Base-by-base conservation (phyloP, 2,888 invertebrate species). In the Troides aeacus region DNA sequence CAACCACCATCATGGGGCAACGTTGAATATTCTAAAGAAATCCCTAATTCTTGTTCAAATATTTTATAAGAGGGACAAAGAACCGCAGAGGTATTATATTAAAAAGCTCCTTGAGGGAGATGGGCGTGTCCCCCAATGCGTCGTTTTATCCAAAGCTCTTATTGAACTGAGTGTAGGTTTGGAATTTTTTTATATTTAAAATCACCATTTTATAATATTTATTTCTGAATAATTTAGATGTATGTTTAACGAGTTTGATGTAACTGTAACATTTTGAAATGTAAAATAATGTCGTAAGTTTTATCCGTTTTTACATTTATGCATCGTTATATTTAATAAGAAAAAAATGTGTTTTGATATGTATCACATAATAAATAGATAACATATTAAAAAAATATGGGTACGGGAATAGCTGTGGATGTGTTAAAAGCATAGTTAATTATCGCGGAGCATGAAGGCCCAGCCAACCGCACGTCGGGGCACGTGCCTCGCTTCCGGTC, bases 401-500 rank as follows among this genome's bases (percentile, higher is more conserved):
- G 15, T 50, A 18, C 18, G 15, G 15, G 15, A 15, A 50, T 50
- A 17, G 50, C 17, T 18, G 18, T 15, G 50, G 50, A 50, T 50
- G 15, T 21, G 62, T 57, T 57, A 69, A 68, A 69, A 74, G 68
- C 67, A 63, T 58, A 67, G 17, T 12, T 68, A 66, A 70, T 69
- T 67, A 68, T 68, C 64, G 64, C 70, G 58, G 62, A 69, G 75
- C 73, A 59, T 63, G 68, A 53, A 58, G 64, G 62, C 62, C 58
- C 30, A 36, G 71, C 75, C 77, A 79, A 78, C 80, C 78, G 81
- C 83, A 79, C 81, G 83, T 80, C 76, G 79, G 76, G 85, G 88
- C 90, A 88, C 90, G 90, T 87, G 90, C 87, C 85, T 78, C 69
- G 78, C 84, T 87, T 90, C 90, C 90, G 89, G 79, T 74, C 74